Percentiles rank a stretch among this genome's conserved stretches.
phyloP scores from a whole-genome alignment of 2,113 vertebrate species.

The Phoxinus phoxinus region DNA sequence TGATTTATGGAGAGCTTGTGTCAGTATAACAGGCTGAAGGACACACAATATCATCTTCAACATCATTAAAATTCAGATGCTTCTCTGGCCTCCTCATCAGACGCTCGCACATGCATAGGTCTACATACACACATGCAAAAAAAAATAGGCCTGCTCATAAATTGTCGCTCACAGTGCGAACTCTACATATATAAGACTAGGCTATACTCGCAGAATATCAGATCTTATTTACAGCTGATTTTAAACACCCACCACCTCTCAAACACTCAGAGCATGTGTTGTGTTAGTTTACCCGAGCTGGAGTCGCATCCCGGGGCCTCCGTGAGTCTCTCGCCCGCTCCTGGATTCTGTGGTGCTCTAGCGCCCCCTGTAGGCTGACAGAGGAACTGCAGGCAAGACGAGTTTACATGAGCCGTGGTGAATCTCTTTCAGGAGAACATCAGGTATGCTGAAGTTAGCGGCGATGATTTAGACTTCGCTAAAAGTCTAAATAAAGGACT shows the following conservation, averaged over 20 bases:
- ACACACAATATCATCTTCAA: constrained; percentile 99
- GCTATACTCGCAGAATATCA: background rate
- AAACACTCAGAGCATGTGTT: background rate
- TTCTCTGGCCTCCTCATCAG: constrained; percentile 84
- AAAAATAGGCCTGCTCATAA: background rate
- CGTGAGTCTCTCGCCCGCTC: too few species aligned
- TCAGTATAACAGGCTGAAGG: constrained; percentile 99
- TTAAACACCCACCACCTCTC: background rate
- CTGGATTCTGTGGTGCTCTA: constrained; percentile 85
- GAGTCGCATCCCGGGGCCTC: constrained; percentile 40
- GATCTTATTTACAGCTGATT: constrained; percentile 2
- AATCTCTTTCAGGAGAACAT: background rate
- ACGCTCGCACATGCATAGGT: constrained; percentile 83
- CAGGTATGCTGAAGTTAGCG: background rate
- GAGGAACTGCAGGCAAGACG: constrained; percentile 56
- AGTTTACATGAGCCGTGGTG: background rate
- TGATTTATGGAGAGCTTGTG: constrained; percentile 99
- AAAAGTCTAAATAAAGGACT: background rate
- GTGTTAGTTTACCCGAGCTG: constrained; percentile 42
- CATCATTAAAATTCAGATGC: constrained; percentile 99
- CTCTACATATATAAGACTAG: background rate
- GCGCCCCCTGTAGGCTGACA: constrained; percentile 89
- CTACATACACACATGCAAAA: constrained; percentile 12
- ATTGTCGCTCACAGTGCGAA: background rate
- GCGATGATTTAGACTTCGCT: background rate